Evolutionary conservation across 2,797 vertebrate genomes (phyloP).

Genomic region (Halcyon leucocephala): DNA sequence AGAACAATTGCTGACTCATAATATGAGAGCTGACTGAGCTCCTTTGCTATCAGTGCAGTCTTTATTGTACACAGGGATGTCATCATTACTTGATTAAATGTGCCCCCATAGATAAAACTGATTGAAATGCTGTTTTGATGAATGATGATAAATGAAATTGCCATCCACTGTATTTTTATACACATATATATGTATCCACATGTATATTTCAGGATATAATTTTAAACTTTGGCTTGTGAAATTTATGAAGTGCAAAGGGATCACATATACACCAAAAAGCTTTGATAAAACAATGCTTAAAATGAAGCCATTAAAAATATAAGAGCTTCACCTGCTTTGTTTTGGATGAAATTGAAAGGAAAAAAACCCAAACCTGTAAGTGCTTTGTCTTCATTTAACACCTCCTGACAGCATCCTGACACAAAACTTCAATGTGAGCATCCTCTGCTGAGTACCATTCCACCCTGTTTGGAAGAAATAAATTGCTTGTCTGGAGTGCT

Average conservation of each 20-base stretch:
- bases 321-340: background rate
- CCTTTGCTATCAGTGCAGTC: background rate
- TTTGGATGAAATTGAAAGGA: background rate
- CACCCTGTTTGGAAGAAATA: background rate
- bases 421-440: background rate
- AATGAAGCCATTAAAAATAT: background rate
- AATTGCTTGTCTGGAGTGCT: conserved; percentile 21
- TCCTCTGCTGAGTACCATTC: background rate
- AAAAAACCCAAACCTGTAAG: background rate
- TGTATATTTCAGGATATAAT: background rate
- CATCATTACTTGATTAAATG: background rate
- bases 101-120: background rate
- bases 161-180: background rate
- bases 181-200: background rate
- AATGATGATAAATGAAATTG: background rate
- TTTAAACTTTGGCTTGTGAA: background rate
- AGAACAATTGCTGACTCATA: conserved; percentile 53
- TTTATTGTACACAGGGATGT: background rate
- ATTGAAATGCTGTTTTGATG: background rate
- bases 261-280: background rate
- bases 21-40: background rate
- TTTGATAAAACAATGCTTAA: background rate
- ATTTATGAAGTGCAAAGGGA: background rate
- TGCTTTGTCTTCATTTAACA: conserved; percentile 10
- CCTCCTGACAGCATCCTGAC: background rate